phyloP scores from a whole-genome alignment of 37 sponge, comb jelly and placozoan species.

The Geodia barretti region DNA sequence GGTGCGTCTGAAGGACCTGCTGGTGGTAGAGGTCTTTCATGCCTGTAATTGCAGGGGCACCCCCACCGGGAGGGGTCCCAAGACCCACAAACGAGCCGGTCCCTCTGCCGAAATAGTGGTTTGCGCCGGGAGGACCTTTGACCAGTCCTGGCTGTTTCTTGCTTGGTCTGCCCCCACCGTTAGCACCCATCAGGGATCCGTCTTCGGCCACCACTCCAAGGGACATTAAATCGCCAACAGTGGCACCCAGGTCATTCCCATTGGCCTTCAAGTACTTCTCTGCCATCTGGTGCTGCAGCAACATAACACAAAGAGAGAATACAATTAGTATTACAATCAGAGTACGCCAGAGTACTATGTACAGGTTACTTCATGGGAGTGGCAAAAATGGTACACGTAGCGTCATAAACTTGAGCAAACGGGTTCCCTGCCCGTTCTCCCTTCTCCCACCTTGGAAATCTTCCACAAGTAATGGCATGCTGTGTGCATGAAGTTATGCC shows the following conservation, averaged over 20 bases:
- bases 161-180: neutral
- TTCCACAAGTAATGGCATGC: too few relatives aligned
- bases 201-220: slow-evolving; percentile 16
- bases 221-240: slow-evolving; percentile 50
- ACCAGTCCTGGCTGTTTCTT: slow-evolving; percentile 4
- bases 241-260: slow-evolving; percentile 43
- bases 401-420: too few relatives aligned
- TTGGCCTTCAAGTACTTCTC: slow-evolving; percentile 44
- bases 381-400: too few relatives aligned
- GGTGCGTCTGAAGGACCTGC: slow-evolving; percentile 15
- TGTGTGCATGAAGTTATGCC: too few relatives aligned
- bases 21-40: slow-evolving; percentile 16
- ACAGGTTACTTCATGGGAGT: too few relatives aligned
- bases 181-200: neutral
- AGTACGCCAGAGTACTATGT: neutral
- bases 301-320: neutral
- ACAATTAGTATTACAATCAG: slow-evolving; percentile 1
- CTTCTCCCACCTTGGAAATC: too few relatives aligned
- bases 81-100: too few relatives aligned
- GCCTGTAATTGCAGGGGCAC: neutral
- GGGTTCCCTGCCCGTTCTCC: too few relatives aligned
- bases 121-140: neutral
- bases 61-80: neutral
- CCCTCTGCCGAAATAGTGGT: neutral
- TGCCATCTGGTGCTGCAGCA: slow-evolving; percentile 12